Conservation (phyloP, 2,888 invertebrate species). For the Oeneis ivallda region DNA sequence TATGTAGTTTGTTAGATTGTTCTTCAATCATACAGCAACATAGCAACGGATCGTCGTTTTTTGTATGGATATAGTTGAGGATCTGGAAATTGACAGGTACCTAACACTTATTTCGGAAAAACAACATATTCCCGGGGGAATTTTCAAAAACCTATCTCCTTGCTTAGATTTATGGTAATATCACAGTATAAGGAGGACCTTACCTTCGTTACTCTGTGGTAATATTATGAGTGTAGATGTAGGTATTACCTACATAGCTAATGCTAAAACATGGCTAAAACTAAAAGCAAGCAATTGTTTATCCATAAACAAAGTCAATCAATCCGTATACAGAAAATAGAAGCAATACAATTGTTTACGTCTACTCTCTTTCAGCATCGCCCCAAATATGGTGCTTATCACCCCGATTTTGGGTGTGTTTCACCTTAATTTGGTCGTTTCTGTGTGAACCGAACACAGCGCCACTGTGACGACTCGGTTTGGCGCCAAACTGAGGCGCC, state of each 20-base stretch:
- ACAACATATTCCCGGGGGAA: too few species aligned
- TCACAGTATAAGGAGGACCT: too few species aligned
- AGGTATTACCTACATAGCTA: too few species aligned
- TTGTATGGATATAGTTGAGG: too few species aligned
- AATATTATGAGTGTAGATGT: neutral
- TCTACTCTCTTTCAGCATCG: conserved; percentile 35
- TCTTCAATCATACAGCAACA: too few species aligned
- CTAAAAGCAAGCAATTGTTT: conserved; percentile 18
- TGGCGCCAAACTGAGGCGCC: conserved; percentile 70
- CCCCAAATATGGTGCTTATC: conserved; percentile 30
- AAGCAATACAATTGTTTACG: conserved; percentile 44
- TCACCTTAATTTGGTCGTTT: conserved; percentile 34
- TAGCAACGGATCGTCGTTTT: too few species aligned
- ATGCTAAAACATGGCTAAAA: conserved; percentile 7
- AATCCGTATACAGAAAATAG: conserved; percentile 43
- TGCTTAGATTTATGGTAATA: too few species aligned
- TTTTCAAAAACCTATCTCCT: too few species aligned
- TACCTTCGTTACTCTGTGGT: too few species aligned
- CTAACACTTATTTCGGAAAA: too few species aligned
- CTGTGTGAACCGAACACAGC: conserved; percentile 44
- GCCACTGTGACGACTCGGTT: conserved; percentile 50
- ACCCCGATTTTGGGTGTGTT: conserved; percentile 32
- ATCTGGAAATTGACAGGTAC: too few species aligned
- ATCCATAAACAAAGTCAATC: conserved; percentile 36
- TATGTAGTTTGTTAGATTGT: too few species aligned